Base-by-base conservation (phyloP, 2,113 vertebrate genomes). In the Rhynchopsitta pachyrhyncha region DNA sequence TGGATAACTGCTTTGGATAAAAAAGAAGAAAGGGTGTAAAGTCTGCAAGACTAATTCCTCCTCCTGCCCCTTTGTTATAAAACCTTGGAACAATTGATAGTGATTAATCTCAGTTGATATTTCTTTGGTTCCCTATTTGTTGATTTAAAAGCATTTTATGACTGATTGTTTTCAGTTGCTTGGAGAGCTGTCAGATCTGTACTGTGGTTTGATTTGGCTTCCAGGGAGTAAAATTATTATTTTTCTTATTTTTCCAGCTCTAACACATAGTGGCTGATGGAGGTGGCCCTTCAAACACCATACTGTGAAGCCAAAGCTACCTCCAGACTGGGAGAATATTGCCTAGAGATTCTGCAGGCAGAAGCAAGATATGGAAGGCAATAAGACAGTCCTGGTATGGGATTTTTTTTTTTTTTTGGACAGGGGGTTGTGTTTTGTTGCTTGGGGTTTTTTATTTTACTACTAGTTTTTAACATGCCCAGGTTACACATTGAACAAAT, bases 101-200 rank as follows among this genome's bases (percentile, higher is more conserved):
- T 84, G 82, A 97, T 98, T 98, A 98, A 97, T 98, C 97, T 97
- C 91, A 86, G 83, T 97, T 93, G 97, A 92, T 97, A 94, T 95
- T 93, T 96, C 88, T 94, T 95, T 95, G 95, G 96, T 97, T 96
- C 85, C 92, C 86, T 78, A 90, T 95, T 97, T 96, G 86, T 88
- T 97, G 95, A 97, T 97, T 97, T 97, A 95, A 96, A 97, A 90
- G 85, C 88, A 82, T 91, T 96, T 97, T 93, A 80, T 95, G 88
- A 94, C 70, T 80, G 95, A 96, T 91, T 96, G 82, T 96, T 97
- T 97, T 88, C 75, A 94, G 64, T 97, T 91, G 94, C 81, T 95
- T 95, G 92, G 92, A 93, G 91, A 80, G 71, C 59, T 96, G 96
- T 97, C 88, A 92, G 82, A 63, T 95, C 87, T 70, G 53, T 44